Evolutionary conservation across 2,797 vertebrate genomes (phyloP).

Genomic region (Oreonectes daqikongensis): DNA sequence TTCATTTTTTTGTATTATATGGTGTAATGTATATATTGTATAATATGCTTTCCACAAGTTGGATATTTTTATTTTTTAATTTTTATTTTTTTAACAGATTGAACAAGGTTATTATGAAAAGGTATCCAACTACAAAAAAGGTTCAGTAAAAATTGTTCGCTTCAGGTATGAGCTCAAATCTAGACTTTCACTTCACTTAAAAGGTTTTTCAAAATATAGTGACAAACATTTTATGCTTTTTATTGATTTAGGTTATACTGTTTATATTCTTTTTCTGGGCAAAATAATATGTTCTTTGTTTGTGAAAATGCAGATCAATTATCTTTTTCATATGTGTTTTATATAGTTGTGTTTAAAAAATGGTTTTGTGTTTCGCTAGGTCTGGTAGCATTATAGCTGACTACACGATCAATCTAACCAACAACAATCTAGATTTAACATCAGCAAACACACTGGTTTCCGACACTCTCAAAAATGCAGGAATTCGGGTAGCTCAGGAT

Average conservation of each 20-base stretch:
- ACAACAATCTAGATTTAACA: slow-evolving; percentile 45
- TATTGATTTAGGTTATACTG: too few species aligned
- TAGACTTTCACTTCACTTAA: too few species aligned
- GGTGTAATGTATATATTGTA: too few species aligned
- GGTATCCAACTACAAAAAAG: background rate
- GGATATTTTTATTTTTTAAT: too few species aligned
- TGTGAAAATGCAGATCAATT: too few species aligned
- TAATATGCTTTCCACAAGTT: too few species aligned
- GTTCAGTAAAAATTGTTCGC: slow-evolving; percentile 11
- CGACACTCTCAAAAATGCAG: slow-evolving; percentile 21
- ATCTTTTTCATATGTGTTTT: too few species aligned
- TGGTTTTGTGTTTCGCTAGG: slow-evolving; percentile 64
- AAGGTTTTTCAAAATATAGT: too few species aligned
- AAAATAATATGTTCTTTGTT: too few species aligned
- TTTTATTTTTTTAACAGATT: slow-evolving; percentile 25
- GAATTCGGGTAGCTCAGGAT: slow-evolving; percentile 38
- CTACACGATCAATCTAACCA: slow-evolving; percentile 64
- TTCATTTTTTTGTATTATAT: too few species aligned
- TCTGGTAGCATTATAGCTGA: slow-evolving; percentile 76
- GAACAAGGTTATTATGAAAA: slow-evolving; percentile 25
- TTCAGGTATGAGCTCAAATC: slow-evolving; percentile 40
- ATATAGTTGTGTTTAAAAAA: background rate
- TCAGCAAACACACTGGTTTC: slow-evolving; percentile 61
- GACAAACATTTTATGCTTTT: too few species aligned
- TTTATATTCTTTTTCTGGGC: too few species aligned